phyloP scores from a whole-genome alignment of 2,888 invertebrate species.

The Pristionchus arcanus region DNA sequence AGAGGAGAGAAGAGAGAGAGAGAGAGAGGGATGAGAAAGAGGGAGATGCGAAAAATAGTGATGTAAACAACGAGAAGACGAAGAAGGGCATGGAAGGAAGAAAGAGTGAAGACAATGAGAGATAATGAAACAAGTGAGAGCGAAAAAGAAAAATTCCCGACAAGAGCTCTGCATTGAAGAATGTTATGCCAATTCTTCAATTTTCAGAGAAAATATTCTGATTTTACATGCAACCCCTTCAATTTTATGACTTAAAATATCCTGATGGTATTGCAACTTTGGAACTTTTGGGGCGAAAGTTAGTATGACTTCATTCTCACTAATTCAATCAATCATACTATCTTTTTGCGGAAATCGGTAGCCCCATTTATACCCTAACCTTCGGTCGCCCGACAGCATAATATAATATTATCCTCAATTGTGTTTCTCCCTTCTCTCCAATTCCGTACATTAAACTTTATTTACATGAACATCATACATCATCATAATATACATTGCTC shows the following conservation, averaged over 20 bases:
- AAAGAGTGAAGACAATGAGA: background rate
- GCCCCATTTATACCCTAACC: background rate
- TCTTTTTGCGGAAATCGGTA: too few relatives aligned
- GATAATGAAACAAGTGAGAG: background rate
- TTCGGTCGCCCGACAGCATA: background rate
- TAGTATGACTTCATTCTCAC: too few relatives aligned
- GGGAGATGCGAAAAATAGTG: conserved; percentile 17
- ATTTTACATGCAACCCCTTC: background rate
- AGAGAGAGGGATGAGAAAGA: conserved; percentile 11
- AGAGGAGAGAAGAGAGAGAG: background rate
- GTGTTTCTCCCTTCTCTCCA: background rate
- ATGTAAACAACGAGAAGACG: conserved; percentile 29
- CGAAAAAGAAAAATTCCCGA: background rate
- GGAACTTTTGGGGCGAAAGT: too few relatives aligned
- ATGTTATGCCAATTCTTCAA: background rate
- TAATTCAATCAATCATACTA: too few relatives aligned
- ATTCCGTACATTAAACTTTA: background rate
- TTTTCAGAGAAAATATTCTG: background rate
- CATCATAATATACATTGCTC: conserved; percentile 12
- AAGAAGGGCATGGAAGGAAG: background rate
- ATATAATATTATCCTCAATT: background rate
- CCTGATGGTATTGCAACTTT: too few relatives aligned
- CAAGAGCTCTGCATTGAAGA: background rate
- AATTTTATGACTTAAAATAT: too few relatives aligned
- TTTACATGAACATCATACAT: conserved; percentile 14